Evolutionary conservation across 2,888 invertebrate genomes (phyloP).

Genomic region (Trachelus iudaicus): DNA sequence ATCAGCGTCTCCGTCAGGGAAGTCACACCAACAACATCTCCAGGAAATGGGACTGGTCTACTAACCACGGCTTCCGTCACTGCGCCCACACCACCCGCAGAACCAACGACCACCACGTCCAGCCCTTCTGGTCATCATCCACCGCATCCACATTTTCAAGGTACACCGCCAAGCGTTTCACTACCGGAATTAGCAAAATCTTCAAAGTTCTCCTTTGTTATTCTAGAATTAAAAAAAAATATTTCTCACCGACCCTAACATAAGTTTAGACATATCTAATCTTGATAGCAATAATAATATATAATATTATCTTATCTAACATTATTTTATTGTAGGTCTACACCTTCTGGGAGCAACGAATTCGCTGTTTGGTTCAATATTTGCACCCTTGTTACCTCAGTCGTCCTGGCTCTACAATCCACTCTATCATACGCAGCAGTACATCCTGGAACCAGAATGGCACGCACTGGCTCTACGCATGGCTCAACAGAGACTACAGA

Average conservation of each 20-base stretch:
- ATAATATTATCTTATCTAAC: neutral
- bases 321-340: conserved; percentile 45
- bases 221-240: neutral
- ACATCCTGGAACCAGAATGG: conserved; percentile 61
- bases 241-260: neutral
- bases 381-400: conserved; percentile 60
- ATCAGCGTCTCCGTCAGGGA: conserved; percentile 61
- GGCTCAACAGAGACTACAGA: conserved; percentile 61
- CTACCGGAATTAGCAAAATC: neutral
- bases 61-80: conserved; percentile 59
- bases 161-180: conserved; percentile 31
- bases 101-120: conserved; percentile 40
- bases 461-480: conserved; percentile 59
- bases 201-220: neutral
- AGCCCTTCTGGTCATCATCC: conserved; percentile 57
- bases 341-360: conserved; percentile 59
- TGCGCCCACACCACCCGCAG: conserved; percentile 56
- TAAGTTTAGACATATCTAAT: neutral
- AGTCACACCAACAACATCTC: conserved; percentile 53
- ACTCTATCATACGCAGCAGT: conserved; percentile 59
- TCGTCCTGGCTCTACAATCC: conserved; percentile 63
- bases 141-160: conserved; percentile 57
- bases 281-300: neutral
- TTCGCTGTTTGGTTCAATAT: conserved; percentile 62
- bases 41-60: conserved; percentile 59